Base-by-base conservation (phyloP, 2,888 invertebrate genomes). In the Anoncus sp. region DNA sequence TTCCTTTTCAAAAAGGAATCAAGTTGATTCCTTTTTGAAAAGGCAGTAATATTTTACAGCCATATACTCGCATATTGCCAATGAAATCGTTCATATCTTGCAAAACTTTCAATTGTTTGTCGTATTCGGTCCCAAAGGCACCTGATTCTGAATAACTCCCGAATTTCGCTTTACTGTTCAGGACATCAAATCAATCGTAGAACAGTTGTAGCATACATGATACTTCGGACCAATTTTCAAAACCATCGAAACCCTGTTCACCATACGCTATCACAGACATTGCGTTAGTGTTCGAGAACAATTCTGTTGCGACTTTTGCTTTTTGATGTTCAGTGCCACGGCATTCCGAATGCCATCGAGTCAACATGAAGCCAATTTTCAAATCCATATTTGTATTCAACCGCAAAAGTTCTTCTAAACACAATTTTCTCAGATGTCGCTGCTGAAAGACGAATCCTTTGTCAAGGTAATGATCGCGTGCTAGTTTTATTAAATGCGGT, bases 401-500 rank as follows among this genome's bases (percentile, higher is more conserved):
- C 6, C 6, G 4, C 20, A 71, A 27, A 24, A 71, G 16, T 51
- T 60, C 35, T 27, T 70, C 59, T 12, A 51, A 51, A 14, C 20
- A 22, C 9, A 9, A 10, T 51, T 51, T 51, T 9, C 9, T 65
- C 47, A 22, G 9, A 31, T 20, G 43, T 63, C 20, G 24, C 22
- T 65, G 49, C 10, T 73, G 49, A 40, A 77, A 57, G 40, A 14
- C 12, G 62, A 81, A 74, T 47, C 80, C 80, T 22, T 80, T 51
- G 55, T 82, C 79, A 12, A 82, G 24, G 24, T 80, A 16, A 75
- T 81, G 79, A 45, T 80, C 76, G 49, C 81, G 38, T 18, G 57
- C 5, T 12, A 82, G 75, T 43, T 82, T 82, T 16, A 82, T 35
- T 53, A 81, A 45, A 63, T 77, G 79, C 12, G 82, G 82, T 38